phyloP scores from a whole-genome alignment of 1,140 invertebrate genomes.

The Aplysia californica region DNA sequence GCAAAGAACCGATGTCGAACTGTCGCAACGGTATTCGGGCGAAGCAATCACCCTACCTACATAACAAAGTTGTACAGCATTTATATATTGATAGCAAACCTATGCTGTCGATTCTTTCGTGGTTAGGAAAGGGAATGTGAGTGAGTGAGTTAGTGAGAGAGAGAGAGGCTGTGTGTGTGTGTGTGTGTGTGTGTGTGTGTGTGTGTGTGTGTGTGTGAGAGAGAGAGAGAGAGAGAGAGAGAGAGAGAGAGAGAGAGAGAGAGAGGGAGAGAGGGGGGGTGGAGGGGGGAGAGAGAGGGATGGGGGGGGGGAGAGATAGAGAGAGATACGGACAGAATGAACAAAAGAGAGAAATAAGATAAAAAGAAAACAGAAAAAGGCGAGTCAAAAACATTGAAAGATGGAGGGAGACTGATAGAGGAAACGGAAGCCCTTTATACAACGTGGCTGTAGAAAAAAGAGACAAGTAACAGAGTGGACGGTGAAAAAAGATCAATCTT shows the following conservation, averaged over 20 bases:
- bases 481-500: no score
- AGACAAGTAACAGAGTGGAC: background rate
- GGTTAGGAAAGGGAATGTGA: no score
- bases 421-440: background rate
- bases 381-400: background rate
- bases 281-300: background rate
- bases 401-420: background rate
- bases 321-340: background rate
- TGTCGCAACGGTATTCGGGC: no score
- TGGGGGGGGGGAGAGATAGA: background rate
- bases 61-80: no score
- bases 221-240: background rate
- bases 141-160: no score
- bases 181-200: conserved; percentile 5
- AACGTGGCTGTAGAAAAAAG: background rate
- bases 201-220: background rate
- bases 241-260: background rate
- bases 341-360: background rate
- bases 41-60: no score
- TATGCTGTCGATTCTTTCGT: no score
- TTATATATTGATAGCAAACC: no score
- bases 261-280: background rate
- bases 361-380: background rate
- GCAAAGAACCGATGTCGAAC: no score
- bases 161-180: no score